Percentiles rank a stretch among this genome's conserved stretches.
These are phyloP conservation scores for Tragelaphus scriptus DNA, from an alignment of 2,113 vertebrate genomes.

Conservation along the genomic window DNA sequence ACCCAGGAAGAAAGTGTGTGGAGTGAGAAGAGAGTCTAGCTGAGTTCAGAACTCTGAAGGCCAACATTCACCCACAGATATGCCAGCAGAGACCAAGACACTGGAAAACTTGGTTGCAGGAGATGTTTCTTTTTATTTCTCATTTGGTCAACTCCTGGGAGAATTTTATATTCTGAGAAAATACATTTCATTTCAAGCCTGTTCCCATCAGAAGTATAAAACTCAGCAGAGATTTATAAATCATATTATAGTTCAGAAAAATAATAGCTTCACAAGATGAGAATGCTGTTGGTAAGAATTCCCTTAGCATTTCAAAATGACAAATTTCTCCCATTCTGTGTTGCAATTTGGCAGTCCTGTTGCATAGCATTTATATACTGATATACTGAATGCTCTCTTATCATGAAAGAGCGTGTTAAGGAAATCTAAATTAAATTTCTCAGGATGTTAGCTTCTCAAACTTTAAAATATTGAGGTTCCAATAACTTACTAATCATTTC, in stretches of 20 bases:
- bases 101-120: not conserved
- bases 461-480: slow-evolving; percentile 47
- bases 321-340: slow-evolving; percentile 65
- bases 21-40: not conserved
- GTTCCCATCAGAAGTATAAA: slow-evolving; percentile 45
- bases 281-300: slow-evolving; percentile 72
- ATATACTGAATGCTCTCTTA: slow-evolving; percentile 62
- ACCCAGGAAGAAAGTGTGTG: not conserved
- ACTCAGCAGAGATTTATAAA: slow-evolving; percentile 63
- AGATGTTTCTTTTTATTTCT: slow-evolving; percentile 53
- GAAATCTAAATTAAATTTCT: slow-evolving; percentile 72
- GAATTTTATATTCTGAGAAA: slow-evolving; percentile 48
- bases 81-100: not conserved
- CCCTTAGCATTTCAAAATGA: slow-evolving; percentile 64
- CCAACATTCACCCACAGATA: not conserved
- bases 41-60: not conserved
- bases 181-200: not conserved
- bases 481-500: slow-evolving; percentile 57
- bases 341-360: slow-evolving; percentile 58
- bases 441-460: slow-evolving; percentile 48
- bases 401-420: slow-evolving; percentile 30
- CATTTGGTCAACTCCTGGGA: slow-evolving; percentile 26
- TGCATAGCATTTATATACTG: slow-evolving; percentile 58
- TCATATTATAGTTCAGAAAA: slow-evolving; percentile 68
- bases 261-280: slow-evolving; percentile 68